Evolutionary conservation across 1,140 invertebrate species (phyloP).

Genomic region (Cyphomyrmex costatus): DNA sequence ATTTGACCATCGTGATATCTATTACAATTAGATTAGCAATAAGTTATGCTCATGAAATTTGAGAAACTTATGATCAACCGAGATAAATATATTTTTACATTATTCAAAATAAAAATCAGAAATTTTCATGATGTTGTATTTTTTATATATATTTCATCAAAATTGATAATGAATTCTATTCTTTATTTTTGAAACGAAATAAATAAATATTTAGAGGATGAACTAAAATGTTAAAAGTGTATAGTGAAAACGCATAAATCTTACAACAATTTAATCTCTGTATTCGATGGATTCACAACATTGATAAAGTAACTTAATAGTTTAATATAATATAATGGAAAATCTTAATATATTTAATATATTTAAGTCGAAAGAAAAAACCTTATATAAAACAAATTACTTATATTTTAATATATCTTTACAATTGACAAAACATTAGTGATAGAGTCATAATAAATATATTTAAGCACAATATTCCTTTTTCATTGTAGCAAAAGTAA

Average conservation of each 20-base stretch:
- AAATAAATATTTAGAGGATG: background rate
- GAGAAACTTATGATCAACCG: background rate
- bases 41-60: background rate
- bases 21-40: background rate
- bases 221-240: background rate
- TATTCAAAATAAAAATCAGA: background rate
- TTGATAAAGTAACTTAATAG: slow-evolving; percentile 9
- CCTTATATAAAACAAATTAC: background rate
- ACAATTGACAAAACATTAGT: background rate
- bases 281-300: background rate
- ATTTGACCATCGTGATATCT: too few species aligned
- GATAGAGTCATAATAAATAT: slow-evolving; percentile 11
- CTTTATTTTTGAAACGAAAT: background rate
- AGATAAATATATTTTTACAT: background rate
- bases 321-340: background rate
- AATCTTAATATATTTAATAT: too few species aligned
- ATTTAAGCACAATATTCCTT: background rate
- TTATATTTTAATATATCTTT: slow-evolving; percentile 35
- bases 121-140: background rate
- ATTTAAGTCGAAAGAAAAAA: background rate
- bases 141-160: background rate
- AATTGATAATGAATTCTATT: background rate
- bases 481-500: slow-evolving; percentile 12
- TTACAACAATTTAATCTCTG: background rate
- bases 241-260: background rate